Conservation (phyloP, 2,113 vertebrate genomes). For the Paraplagusia blochii region DNA sequence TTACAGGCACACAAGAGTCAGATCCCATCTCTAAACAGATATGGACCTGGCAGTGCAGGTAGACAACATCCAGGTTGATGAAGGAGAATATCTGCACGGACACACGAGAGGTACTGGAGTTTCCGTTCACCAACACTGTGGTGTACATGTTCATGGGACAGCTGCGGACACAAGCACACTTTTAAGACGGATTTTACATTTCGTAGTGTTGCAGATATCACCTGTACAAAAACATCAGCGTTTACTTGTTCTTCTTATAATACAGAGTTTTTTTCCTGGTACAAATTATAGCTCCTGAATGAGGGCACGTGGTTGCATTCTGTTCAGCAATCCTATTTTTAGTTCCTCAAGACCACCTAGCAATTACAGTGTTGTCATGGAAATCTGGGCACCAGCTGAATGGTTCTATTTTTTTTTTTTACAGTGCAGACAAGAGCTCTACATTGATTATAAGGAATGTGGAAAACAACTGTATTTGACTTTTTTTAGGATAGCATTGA, state of each 20-base stretch:
- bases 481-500: too few species aligned
- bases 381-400: background rate
- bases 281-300: background rate
- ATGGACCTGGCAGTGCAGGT: slow-evolving; percentile 84
- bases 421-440: background rate
- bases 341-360: slow-evolving; percentile 5
- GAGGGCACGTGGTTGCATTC: too few species aligned
- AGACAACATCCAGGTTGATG: slow-evolving; percentile 79
- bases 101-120: slow-evolving; percentile 80
- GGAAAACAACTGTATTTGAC: too few species aligned
- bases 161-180: slow-evolving; percentile 62
- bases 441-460: background rate
- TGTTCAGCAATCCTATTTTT: slow-evolving; percentile 2
- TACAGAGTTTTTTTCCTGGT: background rate
- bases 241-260: background rate
- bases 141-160: slow-evolving; percentile 79
- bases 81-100: slow-evolving; percentile 84
- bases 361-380: slow-evolving; percentile 10
- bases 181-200: too few species aligned
- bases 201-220: too few species aligned
- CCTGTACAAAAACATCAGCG: too few species aligned
- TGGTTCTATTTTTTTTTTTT: slow-evolving; percentile 2
- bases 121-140: slow-evolving; percentile 81
- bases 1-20: slow-evolving; percentile 79
- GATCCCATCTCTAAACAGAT: slow-evolving; percentile 77